Evolutionary conservation across 64 coral and sea anemone species (phyloP), one percentile per base, ranked within the genome.

Genomic region (Pocillopora verrucosa): DNA sequence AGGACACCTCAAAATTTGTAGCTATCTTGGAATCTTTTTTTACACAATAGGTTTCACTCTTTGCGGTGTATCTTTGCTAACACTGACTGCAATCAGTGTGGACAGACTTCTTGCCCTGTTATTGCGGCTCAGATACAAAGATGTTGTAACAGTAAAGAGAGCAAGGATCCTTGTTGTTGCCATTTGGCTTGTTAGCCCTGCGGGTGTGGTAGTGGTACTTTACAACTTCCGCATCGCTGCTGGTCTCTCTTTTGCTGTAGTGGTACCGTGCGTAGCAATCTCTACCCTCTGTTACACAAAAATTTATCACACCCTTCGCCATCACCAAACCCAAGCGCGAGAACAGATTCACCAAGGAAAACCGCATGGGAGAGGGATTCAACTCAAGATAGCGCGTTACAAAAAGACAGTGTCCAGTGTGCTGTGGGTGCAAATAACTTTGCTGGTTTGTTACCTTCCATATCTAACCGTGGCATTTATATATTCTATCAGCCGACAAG

Each of bases 61-160:
- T 68, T 68, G 65, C 24, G 65, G 65, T 22, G 65, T 68, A 24
- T 68, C 65, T 68, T 68, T 68, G 65, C 4, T 68, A 16, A 68
- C 65, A n/a, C 65, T 68, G 20, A 68, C 65, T 24, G 65, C 65
- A 68, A 68, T 68, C 19, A 68, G 65, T 68, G 65, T 68, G 24
- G 65, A 68, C 65, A 68, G 65, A 68, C 65, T 68, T 68, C 65
- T 68, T 9, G 65, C 65, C 65, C 65, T 68, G 65, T n/a, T 68
- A 22, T 24, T 68, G 65, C 9, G 65, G 4, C 65, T 68, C 19
- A 68, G 65, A 17, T 68, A 68, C 65, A 68, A 22, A 68, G 3
- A 3, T 3, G 19, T n/a, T 22, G 65, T 22, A 68, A 68, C 65
- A 22, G 19, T 68, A 22, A 68, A 9, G 17, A 68, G 20, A 17